Base-by-base conservation (phyloP, 2,113 vertebrate species). In the Alectura lathami region DNA sequence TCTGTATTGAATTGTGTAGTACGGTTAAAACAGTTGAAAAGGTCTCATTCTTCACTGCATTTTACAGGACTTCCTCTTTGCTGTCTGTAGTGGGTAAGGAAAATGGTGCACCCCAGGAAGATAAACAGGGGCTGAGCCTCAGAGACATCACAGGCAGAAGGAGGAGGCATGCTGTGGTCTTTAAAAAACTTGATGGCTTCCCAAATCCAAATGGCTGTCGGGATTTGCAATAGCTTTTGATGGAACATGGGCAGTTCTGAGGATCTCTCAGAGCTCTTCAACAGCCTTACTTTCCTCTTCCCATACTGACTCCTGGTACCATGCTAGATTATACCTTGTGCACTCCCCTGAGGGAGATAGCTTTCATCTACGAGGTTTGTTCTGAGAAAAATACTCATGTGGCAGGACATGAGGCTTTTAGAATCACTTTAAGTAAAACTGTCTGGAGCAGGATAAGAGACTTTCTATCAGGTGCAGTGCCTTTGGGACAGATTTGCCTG, bases 191-290 rank as follows among this genome's bases (percentile, higher is more conserved):
- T 20, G 3, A 18, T 24, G 51, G 3, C 21, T 79, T 89, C 16
- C 27, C 63, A 88, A 79, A 69, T 30, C 36, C 43, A 27, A 32
- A 34, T 38, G n/a, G 38, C 42, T 42, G n/a, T 6, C 0, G 0
- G 30, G 63, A 54, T 2, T 66, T 73, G 40, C 4, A 48, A 14
- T 10, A 73, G 8, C 5, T 68, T 79, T 73, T 34, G 26, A 20
- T 63, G 36, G 17, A 69, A 53, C 17, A 42, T 0, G 0, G 21
- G 53, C 8, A 70, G 38, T 67, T 7, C 29, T 48, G 48, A 59
- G 30, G 43, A 89, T 24, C 20, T 76, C 57, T 43, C 27, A 72
- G 24, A 8, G 8, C 32, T 76, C 59, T 88, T 88, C 48, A 67
- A 66, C 64, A 59, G 27, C 22, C 47, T 43, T 45, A 51, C 83